phyloP scores from a whole-genome alignment of 1,140 invertebrate species.

The Sminthurides bifidus region DNA sequence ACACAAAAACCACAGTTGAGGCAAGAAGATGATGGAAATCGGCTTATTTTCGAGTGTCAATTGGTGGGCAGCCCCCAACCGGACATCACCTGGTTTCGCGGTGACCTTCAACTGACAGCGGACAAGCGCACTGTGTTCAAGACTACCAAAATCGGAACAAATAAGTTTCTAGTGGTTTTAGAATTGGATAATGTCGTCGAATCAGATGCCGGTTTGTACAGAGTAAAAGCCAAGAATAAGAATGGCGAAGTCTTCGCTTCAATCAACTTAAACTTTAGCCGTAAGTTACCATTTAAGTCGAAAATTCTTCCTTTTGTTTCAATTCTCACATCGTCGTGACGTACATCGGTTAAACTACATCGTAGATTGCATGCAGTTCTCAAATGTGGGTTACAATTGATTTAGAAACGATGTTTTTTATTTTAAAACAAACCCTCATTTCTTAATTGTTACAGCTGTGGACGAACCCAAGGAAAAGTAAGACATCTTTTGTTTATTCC shows the following conservation, averaged over 20 bases:
- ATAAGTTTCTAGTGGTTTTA: constrained; percentile 78
- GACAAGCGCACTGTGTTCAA: constrained; percentile 74
- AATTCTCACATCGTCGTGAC: too few species aligned
- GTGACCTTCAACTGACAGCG: constrained; percentile 66
- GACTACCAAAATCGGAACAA: constrained; percentile 66
- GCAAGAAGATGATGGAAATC: constrained; percentile 90
- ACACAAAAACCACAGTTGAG: constrained; percentile 89
- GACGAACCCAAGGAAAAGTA: constrained; percentile 73
- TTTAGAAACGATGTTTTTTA: too few species aligned
- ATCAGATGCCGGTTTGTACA: constrained; percentile 91
- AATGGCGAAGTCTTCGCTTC: constrained; percentile 95
- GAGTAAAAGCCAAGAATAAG: constrained; percentile 94
- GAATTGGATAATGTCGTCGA: constrained; percentile 92
- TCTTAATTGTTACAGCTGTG: constrained; percentile 54
- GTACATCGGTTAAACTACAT: too few species aligned
- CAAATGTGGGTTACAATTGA: too few species aligned
- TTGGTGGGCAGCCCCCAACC: constrained; percentile 76
- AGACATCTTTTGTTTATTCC: constrained; percentile 39
- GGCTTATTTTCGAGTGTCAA: constrained; percentile 89
- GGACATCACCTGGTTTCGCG: constrained; percentile 80
- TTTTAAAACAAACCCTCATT: constrained; percentile 6
- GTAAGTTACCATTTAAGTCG: constrained; percentile 53
- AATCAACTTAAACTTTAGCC: constrained; percentile 96
- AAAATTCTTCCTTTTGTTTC: background rate
- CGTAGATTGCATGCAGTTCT: too few species aligned